Base-by-base conservation (phyloP, 2,113 vertebrate genomes). In the Hyaena hyaena region DNA sequence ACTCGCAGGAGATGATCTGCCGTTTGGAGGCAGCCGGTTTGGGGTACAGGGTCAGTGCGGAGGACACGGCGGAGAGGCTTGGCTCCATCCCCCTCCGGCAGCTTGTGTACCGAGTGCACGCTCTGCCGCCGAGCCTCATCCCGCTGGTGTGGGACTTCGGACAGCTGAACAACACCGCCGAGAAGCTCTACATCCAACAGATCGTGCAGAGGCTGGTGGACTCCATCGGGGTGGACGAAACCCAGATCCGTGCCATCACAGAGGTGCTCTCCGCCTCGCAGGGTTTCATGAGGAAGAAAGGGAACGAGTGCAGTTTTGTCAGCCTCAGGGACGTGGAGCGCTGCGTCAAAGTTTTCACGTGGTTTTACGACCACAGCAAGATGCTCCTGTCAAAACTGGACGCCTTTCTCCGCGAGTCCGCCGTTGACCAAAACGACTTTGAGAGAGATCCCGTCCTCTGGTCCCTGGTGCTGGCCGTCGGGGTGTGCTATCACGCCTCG, bases 141-240 rank as follows among this genome's bases (percentile, higher is more conserved):
- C 99, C 99, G 0, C 97, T 99, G 50, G 99, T 99, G 53, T 99
- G 99, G 99, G 99, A 99, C 96, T 99, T 99, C 45, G 99, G 99
- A 48, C 99, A 99, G 90, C 98, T 99, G 96, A 99, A 99, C 85
- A 97, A 99, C 85, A 4, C 96, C 0, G 98, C 99, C 0, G 99
- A 99, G 71, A 99, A 98, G 95, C 98, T 97, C 15, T 98, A 99
- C 88, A 99, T 99, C 74, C 98, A 99, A 58, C 99, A 99, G 98
- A 99, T 99, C 10, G 99, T 99, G 1, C 99, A 99, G 97, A 98
- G 99, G n/a, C 99, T 99, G 9, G 95, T 98, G 0, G 95, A 98
- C 33, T 98, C 95, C 0, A 4, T 98, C 50, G 7, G 2, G 0
- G 16, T 98, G 45, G 14, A 95, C 0, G 0, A 0, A 11, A 0